phyloP scores from a whole-genome alignment of 37 sponge, comb jelly and placozoan genomes.

The Agelas oroides region DNA sequence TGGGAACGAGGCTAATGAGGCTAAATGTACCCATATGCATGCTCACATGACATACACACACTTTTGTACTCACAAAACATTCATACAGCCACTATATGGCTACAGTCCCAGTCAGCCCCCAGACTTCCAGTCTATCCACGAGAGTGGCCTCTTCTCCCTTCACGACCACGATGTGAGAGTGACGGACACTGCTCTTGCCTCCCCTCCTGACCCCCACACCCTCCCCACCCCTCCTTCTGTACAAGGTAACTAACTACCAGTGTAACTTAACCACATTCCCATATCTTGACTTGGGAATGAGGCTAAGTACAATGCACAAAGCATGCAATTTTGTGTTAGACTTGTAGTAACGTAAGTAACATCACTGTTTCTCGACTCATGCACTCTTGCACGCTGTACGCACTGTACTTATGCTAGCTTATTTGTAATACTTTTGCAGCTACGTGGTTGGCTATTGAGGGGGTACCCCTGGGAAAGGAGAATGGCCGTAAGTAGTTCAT shows the following conservation, averaged over 20 bases:
- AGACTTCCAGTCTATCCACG: conserved; percentile 25
- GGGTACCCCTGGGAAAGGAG: conserved; percentile 23
- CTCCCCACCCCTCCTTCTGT: conserved; percentile 22
- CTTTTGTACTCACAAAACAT: not conserved
- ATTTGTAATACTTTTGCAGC: conserved; percentile 12
- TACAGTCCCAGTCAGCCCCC: conserved; percentile 14
- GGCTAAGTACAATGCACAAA: too few relatives aligned
- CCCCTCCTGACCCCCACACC: conserved; percentile 1
- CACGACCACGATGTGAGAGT: conserved; percentile 38
- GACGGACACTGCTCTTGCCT: conserved; percentile 11
- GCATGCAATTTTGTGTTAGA: too few relatives aligned
- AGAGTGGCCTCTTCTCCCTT: conserved; percentile 46
- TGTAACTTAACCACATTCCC: too few relatives aligned
- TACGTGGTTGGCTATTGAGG: conserved; percentile 56
- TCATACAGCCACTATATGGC: conserved; percentile 47
- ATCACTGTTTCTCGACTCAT: not conserved
- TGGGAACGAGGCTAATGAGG: too few relatives aligned
- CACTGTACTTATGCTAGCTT: not conserved
- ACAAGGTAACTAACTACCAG: not conserved
- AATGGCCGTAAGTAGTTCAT: not conserved
- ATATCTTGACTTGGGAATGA: too few relatives aligned
- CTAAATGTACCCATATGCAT: not conserved
- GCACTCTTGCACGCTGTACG: not conserved
- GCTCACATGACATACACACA: not conserved
- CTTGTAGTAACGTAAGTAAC: not conserved